These are phyloP conservation scores for Hydrolagus colliei DNA, from an alignment of 2,797 vertebrate species.

Conservation along the genomic window DNA sequence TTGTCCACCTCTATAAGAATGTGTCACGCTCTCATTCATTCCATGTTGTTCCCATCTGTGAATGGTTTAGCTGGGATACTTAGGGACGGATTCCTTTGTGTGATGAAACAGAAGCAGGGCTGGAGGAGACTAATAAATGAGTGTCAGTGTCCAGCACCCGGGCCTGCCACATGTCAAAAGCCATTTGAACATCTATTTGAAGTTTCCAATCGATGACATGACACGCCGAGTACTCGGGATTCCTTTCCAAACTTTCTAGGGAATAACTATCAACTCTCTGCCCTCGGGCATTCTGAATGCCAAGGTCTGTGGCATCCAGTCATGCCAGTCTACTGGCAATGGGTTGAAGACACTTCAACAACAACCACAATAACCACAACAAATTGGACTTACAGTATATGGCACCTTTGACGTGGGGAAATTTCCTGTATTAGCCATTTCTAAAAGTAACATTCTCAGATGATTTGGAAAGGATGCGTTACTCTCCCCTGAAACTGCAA, in stretches of 20 bases:
- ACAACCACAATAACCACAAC: not conserved
- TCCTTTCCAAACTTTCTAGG: not conserved
- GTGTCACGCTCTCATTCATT: slow-evolving; percentile 14
- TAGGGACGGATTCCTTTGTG: slow-evolving; percentile 50
- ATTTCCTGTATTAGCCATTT: slow-evolving; percentile 17
- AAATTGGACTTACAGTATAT: not conserved
- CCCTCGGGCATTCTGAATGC: not conserved
- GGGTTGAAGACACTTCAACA: not conserved
- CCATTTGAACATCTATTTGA: slow-evolving; percentile 63
- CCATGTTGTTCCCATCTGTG: slow-evolving; percentile 50
- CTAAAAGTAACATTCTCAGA: not conserved
- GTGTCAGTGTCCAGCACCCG: slow-evolving; percentile 52
- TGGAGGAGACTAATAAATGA: slow-evolving; percentile 59
- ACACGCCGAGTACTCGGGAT: slow-evolving; percentile 29
- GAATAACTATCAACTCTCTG: not conserved
- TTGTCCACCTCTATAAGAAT: not conserved
- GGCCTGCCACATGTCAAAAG: slow-evolving; percentile 60
- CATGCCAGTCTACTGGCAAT: not conserved
- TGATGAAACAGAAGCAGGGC: slow-evolving; percentile 57
- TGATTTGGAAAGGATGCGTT: not conserved
- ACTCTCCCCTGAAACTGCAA: not conserved
- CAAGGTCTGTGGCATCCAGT: not conserved
- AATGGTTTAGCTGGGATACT: slow-evolving; percentile 59
- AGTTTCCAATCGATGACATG: slow-evolving; percentile 60
- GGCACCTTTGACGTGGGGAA: not conserved